These are phyloP conservation scores for Machaerirhynchus nigripectus DNA, from an alignment of 2,113 vertebrate species.

Conservation along the genomic window DNA sequence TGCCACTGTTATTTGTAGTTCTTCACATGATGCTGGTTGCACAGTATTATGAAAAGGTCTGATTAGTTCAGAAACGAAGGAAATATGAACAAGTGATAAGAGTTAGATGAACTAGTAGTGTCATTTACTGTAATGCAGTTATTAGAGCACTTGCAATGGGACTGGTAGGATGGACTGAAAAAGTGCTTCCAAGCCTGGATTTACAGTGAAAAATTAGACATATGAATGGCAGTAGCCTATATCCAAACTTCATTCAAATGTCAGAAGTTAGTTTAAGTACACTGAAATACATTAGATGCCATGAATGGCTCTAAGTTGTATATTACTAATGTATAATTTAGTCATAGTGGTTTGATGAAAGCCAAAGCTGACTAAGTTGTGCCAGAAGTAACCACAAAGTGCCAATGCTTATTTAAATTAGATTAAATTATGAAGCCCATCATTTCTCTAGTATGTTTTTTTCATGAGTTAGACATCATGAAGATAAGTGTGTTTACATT, in stretches of 20 bases:
- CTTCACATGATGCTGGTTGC: background rate
- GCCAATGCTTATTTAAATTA: background rate
- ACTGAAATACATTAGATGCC: background rate
- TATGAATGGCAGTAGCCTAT: background rate
- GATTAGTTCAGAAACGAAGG: background rate
- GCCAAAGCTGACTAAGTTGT: background rate
- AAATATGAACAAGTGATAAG: background rate
- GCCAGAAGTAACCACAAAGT: background rate
- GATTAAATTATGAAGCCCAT: background rate
- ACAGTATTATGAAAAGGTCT: background rate
- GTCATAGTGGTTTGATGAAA: background rate
- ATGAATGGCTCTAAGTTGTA: background rate
- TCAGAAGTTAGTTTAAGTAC: background rate
- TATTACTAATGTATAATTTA: background rate
- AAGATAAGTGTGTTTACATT: background rate
- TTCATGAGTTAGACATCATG: background rate
- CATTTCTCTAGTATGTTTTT: background rate
- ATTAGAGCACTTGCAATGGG: background rate
- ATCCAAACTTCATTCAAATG: background rate
- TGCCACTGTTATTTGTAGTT: background rate
- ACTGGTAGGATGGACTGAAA: background rate
- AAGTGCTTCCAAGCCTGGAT: background rate
- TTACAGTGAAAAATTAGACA: background rate
- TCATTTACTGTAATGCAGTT: background rate
- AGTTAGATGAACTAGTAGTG: background rate